phyloP scores from a whole-genome alignment of 1,140 invertebrate species.

The Drosophila gunungcola region DNA sequence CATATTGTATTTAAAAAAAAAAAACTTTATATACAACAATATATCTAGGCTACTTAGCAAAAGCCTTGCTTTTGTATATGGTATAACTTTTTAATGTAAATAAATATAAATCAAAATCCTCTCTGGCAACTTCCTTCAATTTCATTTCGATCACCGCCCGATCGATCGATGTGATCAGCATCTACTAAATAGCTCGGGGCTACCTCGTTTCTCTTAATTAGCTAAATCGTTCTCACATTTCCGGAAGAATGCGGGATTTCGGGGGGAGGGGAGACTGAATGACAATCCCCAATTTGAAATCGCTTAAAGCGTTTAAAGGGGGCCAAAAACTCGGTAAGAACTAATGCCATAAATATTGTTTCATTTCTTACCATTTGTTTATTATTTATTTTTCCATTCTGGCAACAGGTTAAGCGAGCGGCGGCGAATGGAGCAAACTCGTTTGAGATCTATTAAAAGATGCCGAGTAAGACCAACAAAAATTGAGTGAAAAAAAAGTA shows the following conservation, averaged over 20 bases:
- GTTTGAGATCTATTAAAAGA: conserved; percentile 48
- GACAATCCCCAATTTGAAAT: conserved; percentile 24
- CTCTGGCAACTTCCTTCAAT: conserved; percentile 27
- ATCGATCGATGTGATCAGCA: conserved; percentile 27
- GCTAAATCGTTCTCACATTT: conserved; percentile 52
- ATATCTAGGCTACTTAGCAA: not conserved
- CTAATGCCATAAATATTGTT: conserved; percentile 44
- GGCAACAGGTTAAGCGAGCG: conserved; percentile 59
- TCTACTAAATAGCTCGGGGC: conserved; percentile 8
- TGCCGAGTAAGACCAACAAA: conserved; percentile 31
- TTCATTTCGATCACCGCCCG: conserved; percentile 3
- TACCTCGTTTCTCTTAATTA: conserved; percentile 50
- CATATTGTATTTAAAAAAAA: too few relatives aligned
- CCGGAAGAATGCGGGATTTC: not conserved
- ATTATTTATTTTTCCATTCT: conserved; percentile 41
- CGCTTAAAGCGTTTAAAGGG: not conserved
- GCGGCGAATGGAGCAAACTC: conserved; percentile 28
- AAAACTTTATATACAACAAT: too few relatives aligned
- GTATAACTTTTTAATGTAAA: not conserved
- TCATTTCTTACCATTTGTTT: conserved; percentile 26
- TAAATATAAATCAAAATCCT: not conserved
- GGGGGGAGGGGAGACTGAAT: conserved; percentile 2
- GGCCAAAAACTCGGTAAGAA: conserved; percentile 22
- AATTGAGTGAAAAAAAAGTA: conserved; percentile 14
- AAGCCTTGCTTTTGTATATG: not conserved